phyloP scores from a whole-genome alignment of 2,888 invertebrate genomes.

The Octonoba sinensis region DNA sequence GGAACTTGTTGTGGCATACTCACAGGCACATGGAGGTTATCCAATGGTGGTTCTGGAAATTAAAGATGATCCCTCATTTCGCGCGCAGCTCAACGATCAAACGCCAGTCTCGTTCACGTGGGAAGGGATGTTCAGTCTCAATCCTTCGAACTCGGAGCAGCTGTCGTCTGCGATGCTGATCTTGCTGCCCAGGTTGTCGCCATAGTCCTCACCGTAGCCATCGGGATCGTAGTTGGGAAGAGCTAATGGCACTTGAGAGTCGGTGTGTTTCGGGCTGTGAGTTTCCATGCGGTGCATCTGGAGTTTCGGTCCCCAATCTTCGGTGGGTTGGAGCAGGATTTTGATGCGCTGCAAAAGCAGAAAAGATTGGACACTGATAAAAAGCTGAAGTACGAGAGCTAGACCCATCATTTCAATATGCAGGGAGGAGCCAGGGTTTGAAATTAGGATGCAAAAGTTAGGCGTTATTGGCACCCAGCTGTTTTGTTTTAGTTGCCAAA shows the following conservation, averaged over 20 bases:
- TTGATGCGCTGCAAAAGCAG: conserved; percentile 51
- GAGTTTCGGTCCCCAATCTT: conserved; percentile 70
- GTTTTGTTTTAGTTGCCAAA: too few species aligned
- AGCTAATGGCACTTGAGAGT: conserved; percentile 68
- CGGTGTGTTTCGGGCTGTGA: conserved; percentile 68
- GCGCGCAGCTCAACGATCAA: conserved; percentile 11
- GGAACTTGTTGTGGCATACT: conserved; percentile 40
- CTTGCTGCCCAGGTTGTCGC: conserved; percentile 45
- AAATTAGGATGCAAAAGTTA: too few species aligned
- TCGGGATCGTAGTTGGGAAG: conserved; percentile 65
- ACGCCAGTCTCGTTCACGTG: conserved; percentile 61
- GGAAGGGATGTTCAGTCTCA: conserved; percentile 58
- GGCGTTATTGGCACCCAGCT: too few species aligned
- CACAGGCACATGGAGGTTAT: conserved; percentile 24
- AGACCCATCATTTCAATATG: too few species aligned
- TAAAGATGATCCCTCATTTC: not conserved
- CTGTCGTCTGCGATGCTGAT: conserved; percentile 55
- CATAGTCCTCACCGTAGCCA: conserved; percentile 59
- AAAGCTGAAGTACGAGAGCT: too few species aligned
- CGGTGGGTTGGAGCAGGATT: conserved; percentile 67
- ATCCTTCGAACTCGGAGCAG: conserved; percentile 61
- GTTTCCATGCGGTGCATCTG: conserved; percentile 67
- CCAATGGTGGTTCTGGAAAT: conserved; percentile 5
- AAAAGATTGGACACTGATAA: not conserved
- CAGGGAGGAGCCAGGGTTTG: too few species aligned